Evolutionary conservation across 2,888 invertebrate genomes (phyloP).

Genomic region (Platynereis dumerilii): DNA sequence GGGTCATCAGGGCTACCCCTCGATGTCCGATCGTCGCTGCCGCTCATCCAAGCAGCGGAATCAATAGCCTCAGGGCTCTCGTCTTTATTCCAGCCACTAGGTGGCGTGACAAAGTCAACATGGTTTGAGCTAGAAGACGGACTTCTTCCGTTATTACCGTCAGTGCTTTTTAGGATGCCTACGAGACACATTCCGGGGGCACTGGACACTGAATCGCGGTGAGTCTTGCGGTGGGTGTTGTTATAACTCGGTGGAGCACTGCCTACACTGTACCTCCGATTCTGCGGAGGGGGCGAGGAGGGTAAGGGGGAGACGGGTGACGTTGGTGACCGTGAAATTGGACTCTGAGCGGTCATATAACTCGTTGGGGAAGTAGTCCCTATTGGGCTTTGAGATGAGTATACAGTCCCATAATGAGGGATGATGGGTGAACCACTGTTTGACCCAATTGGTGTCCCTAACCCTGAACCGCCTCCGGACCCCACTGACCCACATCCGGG

Average conservation of each 20-base stretch:
- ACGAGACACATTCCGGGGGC: slow-evolving; percentile 17
- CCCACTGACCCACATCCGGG: too few species aligned
- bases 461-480: too few species aligned
- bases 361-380: not conserved
- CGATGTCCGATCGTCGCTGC: not conserved
- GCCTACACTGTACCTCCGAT: too few species aligned
- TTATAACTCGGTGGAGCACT: too few species aligned
- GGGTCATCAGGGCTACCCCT: not conserved
- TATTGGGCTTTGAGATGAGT: not conserved
- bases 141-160: not conserved
- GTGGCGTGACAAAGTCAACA: slow-evolving; percentile 1
- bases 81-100: not conserved
- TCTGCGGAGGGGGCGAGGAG: too few species aligned
- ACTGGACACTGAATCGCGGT: slow-evolving; percentile 21
- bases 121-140: not conserved
- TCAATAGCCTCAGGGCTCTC: not conserved
- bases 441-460: too few species aligned
- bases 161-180: slow-evolving; percentile 17
- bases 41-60: not conserved
- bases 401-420: not conserved
- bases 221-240: not conserved
- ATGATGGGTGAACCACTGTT: too few species aligned
- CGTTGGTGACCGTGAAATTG: too few species aligned
- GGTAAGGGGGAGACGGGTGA: too few species aligned
- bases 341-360: too few species aligned